Percentiles rank a stretch among this genome's conserved stretches.
Evolutionary conservation across 2,113 vertebrate species (phyloP).

Genomic region (Burhinus bistriatus): DNA sequence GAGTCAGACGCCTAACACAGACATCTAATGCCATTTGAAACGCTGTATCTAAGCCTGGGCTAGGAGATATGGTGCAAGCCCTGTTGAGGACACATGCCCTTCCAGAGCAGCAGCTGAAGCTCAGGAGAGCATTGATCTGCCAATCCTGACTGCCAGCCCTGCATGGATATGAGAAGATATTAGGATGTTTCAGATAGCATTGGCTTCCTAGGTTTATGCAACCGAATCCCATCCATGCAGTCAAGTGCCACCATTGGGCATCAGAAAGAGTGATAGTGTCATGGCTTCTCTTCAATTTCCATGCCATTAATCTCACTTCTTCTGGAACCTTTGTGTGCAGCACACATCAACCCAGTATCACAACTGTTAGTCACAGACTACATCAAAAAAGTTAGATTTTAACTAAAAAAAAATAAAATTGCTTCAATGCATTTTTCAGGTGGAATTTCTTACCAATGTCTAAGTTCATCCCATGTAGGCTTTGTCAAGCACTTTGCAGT

Average conservation of each 20-base stretch:
- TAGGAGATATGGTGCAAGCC: neutral
- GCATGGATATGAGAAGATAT: neutral
- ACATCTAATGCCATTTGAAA: neutral
- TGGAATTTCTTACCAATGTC: neutral
- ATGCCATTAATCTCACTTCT: neutral
- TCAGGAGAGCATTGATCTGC: neutral
- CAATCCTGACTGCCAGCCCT: neutral
- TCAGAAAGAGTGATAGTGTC: neutral
- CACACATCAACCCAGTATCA: neutral
- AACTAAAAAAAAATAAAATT: neutral
- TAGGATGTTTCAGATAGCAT: neutral
- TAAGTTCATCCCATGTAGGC: neutral
- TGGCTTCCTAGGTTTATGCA: neutral
- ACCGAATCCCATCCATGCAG: neutral
- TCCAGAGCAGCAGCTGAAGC: neutral
- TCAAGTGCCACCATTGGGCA: neutral
- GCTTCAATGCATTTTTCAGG: neutral
- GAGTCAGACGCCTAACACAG: neutral
- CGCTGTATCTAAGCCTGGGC: neutral
- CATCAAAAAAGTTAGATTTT: neutral
- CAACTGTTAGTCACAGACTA: neutral
- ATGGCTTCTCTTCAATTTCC: neutral
- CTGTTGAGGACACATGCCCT: neutral
- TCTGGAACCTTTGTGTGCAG: neutral
- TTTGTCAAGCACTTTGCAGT: neutral